Base-by-base conservation (phyloP, 2,888 invertebrate genomes). In the Apodemia mormo region DNA sequence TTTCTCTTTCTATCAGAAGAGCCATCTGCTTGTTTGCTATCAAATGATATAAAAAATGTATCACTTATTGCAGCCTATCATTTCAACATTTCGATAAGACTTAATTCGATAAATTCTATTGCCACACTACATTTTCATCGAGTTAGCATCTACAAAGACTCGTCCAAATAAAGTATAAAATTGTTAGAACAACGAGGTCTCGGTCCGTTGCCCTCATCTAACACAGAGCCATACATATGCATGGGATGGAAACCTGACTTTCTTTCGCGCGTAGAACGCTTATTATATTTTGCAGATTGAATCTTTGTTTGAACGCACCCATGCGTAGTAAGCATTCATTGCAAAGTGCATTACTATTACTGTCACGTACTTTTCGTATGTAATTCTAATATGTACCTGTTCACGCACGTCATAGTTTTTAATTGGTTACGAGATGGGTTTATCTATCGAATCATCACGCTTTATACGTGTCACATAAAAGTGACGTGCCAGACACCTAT, bases 221-320 rank as follows among this genome's bases (percentile, higher is more conserved):
- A 73, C 76, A 73, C 71, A 74, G 73, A 76, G 80, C 82, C 83
- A 88, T 89, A 82, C 86, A 89, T 77, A 78, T 80, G 78, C 77
- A 80, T 88, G 82, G 74, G 79, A 81, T 87, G 86, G 87, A 89
- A 90, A 86, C 85, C 83, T 75, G 78, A 90, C 92, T 92, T 92
- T 91, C 91, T 89, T 91, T 80, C 68, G 85, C 83, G 84, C 86
- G 81, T 80, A 85, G 82, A 84, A 85, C 82, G 83, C 81, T 81
- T 82, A 83, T 82, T 85, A 86, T 78, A 84, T 87, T 86, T 85
- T 86, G 84, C 85, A 85, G 85, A 87, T 86, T 80, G 81, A 83
- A 87, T 89, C 86, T 88, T 84, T 79, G 83, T 83, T 80, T 80
- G 76, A 76, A 82, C 81, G 85, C 85, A 83, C 76, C 80, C 80